Evolutionary conservation across 2,888 invertebrate genomes (phyloP).

Genomic region (Cryptus armator): DNA sequence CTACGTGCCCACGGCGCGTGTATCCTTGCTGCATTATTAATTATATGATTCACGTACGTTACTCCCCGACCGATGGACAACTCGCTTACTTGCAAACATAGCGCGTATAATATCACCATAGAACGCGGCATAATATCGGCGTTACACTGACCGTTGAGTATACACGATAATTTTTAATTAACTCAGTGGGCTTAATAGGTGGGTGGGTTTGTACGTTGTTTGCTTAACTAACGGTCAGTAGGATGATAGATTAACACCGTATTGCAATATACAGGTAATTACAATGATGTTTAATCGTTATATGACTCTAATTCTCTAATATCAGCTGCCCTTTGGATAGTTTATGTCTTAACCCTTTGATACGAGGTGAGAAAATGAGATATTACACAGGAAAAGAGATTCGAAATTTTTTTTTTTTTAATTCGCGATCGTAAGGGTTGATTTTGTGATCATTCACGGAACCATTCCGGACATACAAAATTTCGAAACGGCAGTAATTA

Average conservation of each 20-base stretch:
- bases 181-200: not conserved
- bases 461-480: no score
- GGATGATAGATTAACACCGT: not conserved
- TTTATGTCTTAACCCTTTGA: not conserved
- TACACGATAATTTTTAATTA: slow-evolving; percentile 48
- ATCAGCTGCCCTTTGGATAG: not conserved
- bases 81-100: slow-evolving; percentile 27
- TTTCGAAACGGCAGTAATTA: no score
- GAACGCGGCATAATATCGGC: slow-evolving; percentile 22
- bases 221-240: not conserved
- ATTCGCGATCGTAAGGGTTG: no score
- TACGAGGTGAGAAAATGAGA: not conserved
- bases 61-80: slow-evolving; percentile 46
- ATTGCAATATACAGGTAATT: not conserved
- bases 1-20: slow-evolving; percentile 81
- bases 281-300: not conserved
- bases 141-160: not conserved
- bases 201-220: slow-evolving; percentile 3
- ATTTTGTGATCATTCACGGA: no score
- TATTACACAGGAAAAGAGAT: not conserved
- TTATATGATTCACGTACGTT: slow-evolving; percentile 73
- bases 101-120: slow-evolving; percentile 36
- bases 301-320: not conserved
- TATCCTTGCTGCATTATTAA: slow-evolving; percentile 83
- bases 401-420: no score